Base-by-base conservation (phyloP, 2,113 vertebrate species). In the Oriolus oriolus region DNA sequence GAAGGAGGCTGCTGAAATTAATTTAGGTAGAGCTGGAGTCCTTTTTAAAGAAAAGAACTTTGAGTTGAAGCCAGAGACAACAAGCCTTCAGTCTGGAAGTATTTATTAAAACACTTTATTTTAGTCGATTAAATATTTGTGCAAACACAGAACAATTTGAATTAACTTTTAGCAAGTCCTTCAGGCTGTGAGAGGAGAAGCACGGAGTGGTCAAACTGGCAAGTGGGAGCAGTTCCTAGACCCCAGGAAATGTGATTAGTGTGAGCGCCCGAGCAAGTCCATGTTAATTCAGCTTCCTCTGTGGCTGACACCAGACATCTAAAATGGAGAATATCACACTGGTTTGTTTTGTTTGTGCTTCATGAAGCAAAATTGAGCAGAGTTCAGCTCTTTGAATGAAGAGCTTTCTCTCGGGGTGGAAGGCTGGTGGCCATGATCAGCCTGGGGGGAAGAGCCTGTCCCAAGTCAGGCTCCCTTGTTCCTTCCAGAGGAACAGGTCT, bases 391-490 rank as follows among this genome's bases (percentile, higher is more conserved):
- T 41, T 8, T 30, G 42, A 42, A 54, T 5, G 45, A 54, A 26
- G 79, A 56, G 9, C 19, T 56, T 37, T 27, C 13, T 42, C 28
- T 87, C 41, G 65, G 85, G 30, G 7, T 49, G 22, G 60, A 70
- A 49, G 45, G 27, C 31, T 80, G 12, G 16, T n/a, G 79, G 23
- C 22, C 39, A 0, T 7, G n/a, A 20, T 10, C 75, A 73, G 20
- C 44, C 57, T 27, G 26, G 19, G 41, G 8, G 11, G 1, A 61
- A 4, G 52, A 70, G 0, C 24, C 17, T 1, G 33, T 21, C 24
- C 49, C 59, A 23, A 0, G 0, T 21, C 52, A 44, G 45, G 28
- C 11, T 83, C 42, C 26, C 0, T 28, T 0, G 0, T 59, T 39
- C 53, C 79, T 93, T 69, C 57, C 78, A 45, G 54, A 30, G 60